A percentile compares a stretch with the other conserved stretches of the same genome.
Evolutionary conservation across 2,113 vertebrate genomes (phyloP).

Genomic region (Proterorhinus semilunaris): DNA sequence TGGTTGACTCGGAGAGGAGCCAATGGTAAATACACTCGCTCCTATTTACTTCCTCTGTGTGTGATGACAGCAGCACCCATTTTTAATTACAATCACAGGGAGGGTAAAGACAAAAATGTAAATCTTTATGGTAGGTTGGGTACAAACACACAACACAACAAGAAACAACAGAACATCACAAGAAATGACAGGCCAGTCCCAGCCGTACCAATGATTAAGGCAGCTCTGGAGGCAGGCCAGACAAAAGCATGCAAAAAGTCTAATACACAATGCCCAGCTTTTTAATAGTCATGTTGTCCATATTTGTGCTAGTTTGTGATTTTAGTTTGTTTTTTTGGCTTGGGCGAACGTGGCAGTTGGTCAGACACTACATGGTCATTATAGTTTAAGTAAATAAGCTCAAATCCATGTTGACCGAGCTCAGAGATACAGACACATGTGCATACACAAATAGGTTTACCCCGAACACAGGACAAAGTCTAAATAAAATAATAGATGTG

Average conservation of each 20-base stretch:
- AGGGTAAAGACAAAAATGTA: conserved; percentile 67
- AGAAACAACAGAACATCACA: conserved; percentile 61
- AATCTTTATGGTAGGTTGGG: conserved; percentile 68
- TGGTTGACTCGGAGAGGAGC: conserved; percentile 72
- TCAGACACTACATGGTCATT: conserved; percentile 32
- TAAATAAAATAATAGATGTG: conserved; percentile 62
- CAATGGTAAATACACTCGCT: conserved; percentile 74
- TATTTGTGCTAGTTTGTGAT: conserved; percentile 37
- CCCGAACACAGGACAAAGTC: conserved; percentile 49
- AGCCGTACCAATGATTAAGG: conserved; percentile 37
- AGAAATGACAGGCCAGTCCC: conserved; percentile 30
- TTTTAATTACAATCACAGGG: conserved; percentile 80
- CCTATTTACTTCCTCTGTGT: conserved; percentile 78
- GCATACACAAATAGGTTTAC: conserved; percentile 44
- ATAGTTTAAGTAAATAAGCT: conserved; percentile 53
- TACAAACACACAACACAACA: conserved; percentile 64
- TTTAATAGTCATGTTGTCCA: conserved; percentile 34
- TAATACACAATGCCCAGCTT: conserved; percentile 42
- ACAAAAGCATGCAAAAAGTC: conserved; percentile 67
- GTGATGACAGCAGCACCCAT: conserved; percentile 77
- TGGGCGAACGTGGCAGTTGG: conserved; percentile 54
- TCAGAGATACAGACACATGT: conserved; percentile 54
- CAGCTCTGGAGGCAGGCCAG: conserved; percentile 45
- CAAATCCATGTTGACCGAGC: conserved; percentile 50
- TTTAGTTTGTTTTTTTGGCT: conserved; percentile 54